Conservation (phyloP, 2,113 vertebrate species). For the Pimephales promelas region DNA sequence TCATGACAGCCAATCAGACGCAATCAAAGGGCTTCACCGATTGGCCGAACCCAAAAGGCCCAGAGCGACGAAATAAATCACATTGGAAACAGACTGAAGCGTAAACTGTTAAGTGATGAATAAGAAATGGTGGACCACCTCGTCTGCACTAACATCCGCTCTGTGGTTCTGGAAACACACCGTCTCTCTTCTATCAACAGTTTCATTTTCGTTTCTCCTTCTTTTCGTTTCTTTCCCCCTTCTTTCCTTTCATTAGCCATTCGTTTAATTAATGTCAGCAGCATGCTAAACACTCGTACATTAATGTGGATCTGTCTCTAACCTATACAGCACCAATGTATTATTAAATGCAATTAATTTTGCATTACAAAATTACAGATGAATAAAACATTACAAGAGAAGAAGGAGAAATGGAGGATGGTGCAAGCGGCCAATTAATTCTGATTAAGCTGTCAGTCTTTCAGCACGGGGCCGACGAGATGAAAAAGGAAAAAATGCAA, state of each 20-base stretch:
- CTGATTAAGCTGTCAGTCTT: conserved; percentile 64
- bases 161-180: not conserved
- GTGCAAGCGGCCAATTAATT: conserved; percentile 65
- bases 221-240: conserved; percentile 4
- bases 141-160: not conserved
- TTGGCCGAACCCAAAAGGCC: not conserved
- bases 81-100: not conserved
- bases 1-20: conserved; percentile 28
- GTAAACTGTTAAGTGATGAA: not conserved
- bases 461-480: conserved; percentile 41
- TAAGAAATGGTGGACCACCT: not conserved
- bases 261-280: conserved; percentile 44
- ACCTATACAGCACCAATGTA: conserved; percentile 60
- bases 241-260: conserved; percentile 37
- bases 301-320: conserved; percentile 53
- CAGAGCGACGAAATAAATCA: not conserved
- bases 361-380: conserved; percentile 66
- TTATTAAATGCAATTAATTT: conserved; percentile 68
- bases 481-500: conserved; percentile 53
- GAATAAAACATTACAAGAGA: conserved; percentile 62
- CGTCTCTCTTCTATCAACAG: not conserved
- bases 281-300: conserved; percentile 49
- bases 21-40: not conserved
- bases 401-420: conserved; percentile 49
- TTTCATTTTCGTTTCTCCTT: not conserved